phyloP scores from a whole-genome alignment of 1,140 invertebrate species.

The Diploscapter pachys region DNA sequence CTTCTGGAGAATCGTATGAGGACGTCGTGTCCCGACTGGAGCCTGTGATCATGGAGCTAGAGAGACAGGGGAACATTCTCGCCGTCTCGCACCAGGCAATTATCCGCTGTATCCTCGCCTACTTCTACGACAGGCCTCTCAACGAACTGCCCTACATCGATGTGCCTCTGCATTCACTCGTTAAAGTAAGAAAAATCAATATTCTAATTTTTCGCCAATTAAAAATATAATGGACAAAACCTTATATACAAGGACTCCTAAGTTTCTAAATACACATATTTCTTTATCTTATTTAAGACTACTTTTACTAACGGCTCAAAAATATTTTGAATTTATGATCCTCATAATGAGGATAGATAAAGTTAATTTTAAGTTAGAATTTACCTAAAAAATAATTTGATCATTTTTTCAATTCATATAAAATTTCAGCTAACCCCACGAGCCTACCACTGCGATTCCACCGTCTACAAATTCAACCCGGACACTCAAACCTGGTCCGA shows the following conservation, averaged over 20 bases:
- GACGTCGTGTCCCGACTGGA: constrained; percentile 90
- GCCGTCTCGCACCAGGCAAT: constrained; percentile 98
- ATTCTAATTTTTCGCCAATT: no score
- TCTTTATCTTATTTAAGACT: no score
- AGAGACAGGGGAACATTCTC: constrained; percentile 86
- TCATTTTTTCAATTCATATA: no score
- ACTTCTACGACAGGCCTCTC: constrained; percentile 88
- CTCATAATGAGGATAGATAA: no score
- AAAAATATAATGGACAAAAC: no score
- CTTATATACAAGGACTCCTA: no score
- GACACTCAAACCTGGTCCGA: constrained; percentile 40
- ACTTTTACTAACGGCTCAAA: no score
- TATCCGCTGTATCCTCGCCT: constrained; percentile 88
- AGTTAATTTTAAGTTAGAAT: background rate
- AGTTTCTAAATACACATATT: no score
- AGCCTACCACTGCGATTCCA: constrained; percentile 52
- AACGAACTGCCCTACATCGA: constrained; percentile 85
- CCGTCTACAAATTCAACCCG: constrained; percentile 52
- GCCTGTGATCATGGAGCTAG: constrained; percentile 97
- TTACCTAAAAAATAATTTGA: background rate
- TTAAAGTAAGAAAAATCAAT: constrained; percentile 66
- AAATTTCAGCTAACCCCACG: constrained; percentile 46
- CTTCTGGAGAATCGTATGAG: constrained; percentile 87
- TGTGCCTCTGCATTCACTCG: constrained; percentile 90
- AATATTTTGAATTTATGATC: no score